These are phyloP conservation scores for Mycetomoellerius zeteki DNA, from an alignment of 1,140 invertebrate genomes.

Conservation along the genomic window DNA sequence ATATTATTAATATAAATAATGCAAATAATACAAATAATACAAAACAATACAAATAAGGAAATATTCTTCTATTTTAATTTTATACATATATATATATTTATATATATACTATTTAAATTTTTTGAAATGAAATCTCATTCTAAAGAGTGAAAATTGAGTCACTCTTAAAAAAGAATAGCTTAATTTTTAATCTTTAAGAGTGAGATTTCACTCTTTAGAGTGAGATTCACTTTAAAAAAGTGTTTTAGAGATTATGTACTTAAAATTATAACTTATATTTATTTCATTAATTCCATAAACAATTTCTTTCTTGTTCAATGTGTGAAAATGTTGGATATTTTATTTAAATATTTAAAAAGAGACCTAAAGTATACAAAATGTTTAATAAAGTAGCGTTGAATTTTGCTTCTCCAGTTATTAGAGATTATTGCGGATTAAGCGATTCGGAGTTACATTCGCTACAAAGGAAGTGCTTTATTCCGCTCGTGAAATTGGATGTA, in stretches of 20 bases:
- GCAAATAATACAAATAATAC: too few species aligned
- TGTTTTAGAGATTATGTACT: too few species aligned
- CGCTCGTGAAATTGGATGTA: slow-evolving; percentile 19
- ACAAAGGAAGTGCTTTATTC: background rate
- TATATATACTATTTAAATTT: background rate
- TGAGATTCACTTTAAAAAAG: too few species aligned
- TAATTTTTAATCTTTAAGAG: too few species aligned
- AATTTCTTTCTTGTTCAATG: background rate
- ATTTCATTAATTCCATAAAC: background rate
- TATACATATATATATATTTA: too few species aligned
- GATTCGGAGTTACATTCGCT: background rate
- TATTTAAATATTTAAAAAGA: background rate
- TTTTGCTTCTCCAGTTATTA: background rate
- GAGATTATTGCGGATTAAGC: background rate
- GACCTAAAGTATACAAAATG: background rate
- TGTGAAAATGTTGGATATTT: background rate
- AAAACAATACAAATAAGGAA: background rate
- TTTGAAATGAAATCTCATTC: too few species aligned
- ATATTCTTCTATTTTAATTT: background rate
- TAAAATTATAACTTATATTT: background rate
- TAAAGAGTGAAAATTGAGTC: too few species aligned
- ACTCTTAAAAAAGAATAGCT: too few species aligned
- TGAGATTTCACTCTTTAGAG: too few species aligned
- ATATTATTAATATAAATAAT: background rate
- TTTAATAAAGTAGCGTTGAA: background rate